Evolutionary conservation across 2,797 vertebrate genomes (phyloP).

Genomic region (Coilia nasus): DNA sequence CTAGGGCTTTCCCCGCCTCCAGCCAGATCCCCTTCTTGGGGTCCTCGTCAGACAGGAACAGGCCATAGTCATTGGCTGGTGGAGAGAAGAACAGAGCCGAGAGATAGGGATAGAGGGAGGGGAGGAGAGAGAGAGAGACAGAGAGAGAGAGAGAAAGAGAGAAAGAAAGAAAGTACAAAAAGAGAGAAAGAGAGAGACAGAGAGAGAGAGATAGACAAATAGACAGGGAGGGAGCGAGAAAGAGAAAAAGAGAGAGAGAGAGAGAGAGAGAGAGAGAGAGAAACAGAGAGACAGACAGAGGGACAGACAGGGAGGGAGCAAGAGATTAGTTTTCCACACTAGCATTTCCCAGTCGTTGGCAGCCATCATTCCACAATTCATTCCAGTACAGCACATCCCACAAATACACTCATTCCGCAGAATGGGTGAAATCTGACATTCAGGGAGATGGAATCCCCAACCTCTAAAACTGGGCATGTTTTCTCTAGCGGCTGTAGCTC

Average conservation of each 20-base stretch:
- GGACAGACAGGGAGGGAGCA: too few species aligned
- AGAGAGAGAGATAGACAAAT: too few species aligned
- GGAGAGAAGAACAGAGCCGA: constrained; percentile 51
- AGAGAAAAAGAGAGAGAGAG: too few species aligned
- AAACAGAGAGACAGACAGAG: too few species aligned
- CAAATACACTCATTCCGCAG: background rate
- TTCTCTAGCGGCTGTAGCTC: background rate
- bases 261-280: background rate
- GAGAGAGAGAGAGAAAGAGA: too few species aligned
- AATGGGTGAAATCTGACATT: background rate
- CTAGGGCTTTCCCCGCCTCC: constrained; percentile 94
- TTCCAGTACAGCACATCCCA: background rate
- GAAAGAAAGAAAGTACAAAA: too few species aligned
- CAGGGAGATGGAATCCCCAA: background rate
- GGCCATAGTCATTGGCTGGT: constrained; percentile 93
- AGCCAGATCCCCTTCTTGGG: constrained; percentile 99
- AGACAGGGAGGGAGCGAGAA: too few species aligned
- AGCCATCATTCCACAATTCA: background rate
- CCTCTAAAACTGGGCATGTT: constrained; percentile 7
- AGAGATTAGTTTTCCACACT: background rate
- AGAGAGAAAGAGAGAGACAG: too few species aligned
- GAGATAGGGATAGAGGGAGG: background rate
- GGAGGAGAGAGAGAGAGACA: too few species aligned
- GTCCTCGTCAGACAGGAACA: constrained; percentile 97
- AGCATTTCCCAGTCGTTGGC: background rate